Base-by-base conservation (phyloP, 2,113 vertebrate genomes). In the Tachuris rubrigastra region DNA sequence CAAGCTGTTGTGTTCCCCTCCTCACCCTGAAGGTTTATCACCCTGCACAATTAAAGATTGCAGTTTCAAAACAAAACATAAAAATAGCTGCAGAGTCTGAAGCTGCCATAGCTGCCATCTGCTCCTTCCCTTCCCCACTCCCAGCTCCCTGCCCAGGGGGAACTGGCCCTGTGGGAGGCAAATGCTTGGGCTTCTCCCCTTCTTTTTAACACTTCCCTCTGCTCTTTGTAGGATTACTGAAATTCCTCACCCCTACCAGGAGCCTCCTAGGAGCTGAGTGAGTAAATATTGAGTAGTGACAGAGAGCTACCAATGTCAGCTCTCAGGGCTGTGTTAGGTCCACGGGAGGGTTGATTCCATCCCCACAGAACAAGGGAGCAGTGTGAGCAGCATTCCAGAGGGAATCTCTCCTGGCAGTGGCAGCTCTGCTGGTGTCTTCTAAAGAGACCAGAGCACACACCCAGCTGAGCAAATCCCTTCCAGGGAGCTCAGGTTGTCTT, bases 241-340 rank as follows among this genome's bases (percentile, higher is more conserved):
- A 96, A 96, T 97, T 97, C 96, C 96, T 96, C 96, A 96, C 93
- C 84, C 83, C 28, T 87, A 2, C 60, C 83, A 24, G 73, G 56
- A 87, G 72, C 76, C 85, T 69, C 79, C 15, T 27, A 72, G 78
- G 79, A 14, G 18, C 9, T 6, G 20, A 42, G 20, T 6, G 56
- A 66, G 93, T 84, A 81, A 96, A 96, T 42, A 92, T 6, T 41
- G 85, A 28, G 80, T 19, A 1, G 56, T 35, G 72, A 1, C 58
- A 37, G 52, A 9, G 73, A 39, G 81, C 31, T 79, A 7, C 31
- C 16, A 52, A 3, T 35, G 88, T 37, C 73, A 49, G 28, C 9
- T 96, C 63, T 8, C 95, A 2, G 73, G 44, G 58, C 83, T 2
- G 0, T 56, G 96, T 3, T 9, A 84, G 93, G 4, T 35, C 8